Conservation (phyloP, 2,113 vertebrate species). For the Stegastes partitus region DNA sequence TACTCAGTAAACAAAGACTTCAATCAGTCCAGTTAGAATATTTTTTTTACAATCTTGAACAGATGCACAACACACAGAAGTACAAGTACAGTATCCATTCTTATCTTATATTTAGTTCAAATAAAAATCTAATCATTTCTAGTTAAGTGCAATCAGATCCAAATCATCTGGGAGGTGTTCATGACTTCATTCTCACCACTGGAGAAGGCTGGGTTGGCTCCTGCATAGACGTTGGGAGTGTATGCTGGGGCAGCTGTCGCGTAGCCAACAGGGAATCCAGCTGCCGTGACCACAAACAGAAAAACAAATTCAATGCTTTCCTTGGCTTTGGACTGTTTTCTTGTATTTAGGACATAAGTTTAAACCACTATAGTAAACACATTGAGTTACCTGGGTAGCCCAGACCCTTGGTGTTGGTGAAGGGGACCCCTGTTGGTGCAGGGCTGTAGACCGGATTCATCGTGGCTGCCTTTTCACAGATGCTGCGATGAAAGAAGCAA, state of each 20-base stretch:
- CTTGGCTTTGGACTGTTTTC: not conserved
- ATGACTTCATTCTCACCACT: constrained; percentile 83
- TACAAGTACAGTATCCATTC: not conserved
- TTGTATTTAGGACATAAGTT: not conserved
- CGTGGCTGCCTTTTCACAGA: constrained; percentile 77
- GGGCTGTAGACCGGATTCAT: constrained; percentile 99
- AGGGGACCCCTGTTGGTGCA: constrained; percentile 95
- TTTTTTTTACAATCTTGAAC: no score
- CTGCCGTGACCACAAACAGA: constrained; percentile 69
- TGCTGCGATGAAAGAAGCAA: constrained; percentile 53
- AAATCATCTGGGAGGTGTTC: no score
- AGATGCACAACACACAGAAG: no score
- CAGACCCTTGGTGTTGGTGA: constrained; percentile 96
- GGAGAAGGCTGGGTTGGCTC: constrained; percentile 93
- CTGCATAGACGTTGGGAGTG: constrained; percentile 92
- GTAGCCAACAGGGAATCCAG: constrained; percentile 96
- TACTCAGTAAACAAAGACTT: no score
- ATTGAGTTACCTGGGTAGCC: constrained; percentile 92
- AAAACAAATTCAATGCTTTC: not conserved
- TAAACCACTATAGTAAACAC: not conserved
- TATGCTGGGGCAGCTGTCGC: constrained; percentile 94
- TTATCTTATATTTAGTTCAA: not conserved
- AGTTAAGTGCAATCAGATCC: not conserved
- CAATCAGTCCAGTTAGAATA: no score
- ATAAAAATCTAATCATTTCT: not conserved